Conservation (phyloP, 2,888 invertebrate genomes). For the Microctonus aethiopoides region DNA sequence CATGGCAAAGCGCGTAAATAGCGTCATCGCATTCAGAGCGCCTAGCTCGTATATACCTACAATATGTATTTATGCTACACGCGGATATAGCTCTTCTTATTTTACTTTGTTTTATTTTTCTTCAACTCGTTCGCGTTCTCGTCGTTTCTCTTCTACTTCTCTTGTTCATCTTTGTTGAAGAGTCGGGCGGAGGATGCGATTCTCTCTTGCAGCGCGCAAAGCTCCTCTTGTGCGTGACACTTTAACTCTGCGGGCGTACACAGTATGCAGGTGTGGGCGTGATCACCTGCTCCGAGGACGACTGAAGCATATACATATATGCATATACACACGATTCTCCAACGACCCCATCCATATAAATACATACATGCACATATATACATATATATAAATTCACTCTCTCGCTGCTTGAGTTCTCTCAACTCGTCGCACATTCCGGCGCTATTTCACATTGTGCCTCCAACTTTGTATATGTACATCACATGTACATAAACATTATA, state of each 20-base stretch:
- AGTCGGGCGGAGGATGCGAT: constrained; percentile 27
- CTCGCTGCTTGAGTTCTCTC: constrained; percentile 36
- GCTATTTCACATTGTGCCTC: constrained; percentile 10
- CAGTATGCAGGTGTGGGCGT: constrained; percentile 55
- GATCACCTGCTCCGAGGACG: constrained; percentile 57
- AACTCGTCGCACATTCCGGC: constrained; percentile 12
- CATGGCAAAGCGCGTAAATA: constrained; percentile 31
- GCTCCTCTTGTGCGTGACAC: constrained; percentile 30
- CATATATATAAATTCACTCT: constrained; percentile 22
- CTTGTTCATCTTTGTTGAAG: constrained; percentile 15
- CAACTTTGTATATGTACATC: not conserved
- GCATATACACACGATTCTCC: constrained; percentile 9
- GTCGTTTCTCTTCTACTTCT: not conserved
- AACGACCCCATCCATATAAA: not conserved
- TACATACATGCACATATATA: constrained; percentile 2
- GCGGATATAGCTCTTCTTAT: not conserved
- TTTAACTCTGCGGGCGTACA: constrained; percentile 29
- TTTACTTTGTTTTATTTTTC: not conserved
- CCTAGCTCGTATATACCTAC: not conserved
- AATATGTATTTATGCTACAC: not conserved
- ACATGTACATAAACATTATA: not conserved
- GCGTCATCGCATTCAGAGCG: constrained; percentile 33
- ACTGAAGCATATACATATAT: too few relatives aligned
- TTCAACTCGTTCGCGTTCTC: not conserved
- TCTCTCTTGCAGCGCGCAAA: constrained; percentile 13